These are phyloP conservation scores for Otolemur crassicaudatus DNA, from an alignment of 2,797 vertebrate genomes.

Conservation along the genomic window DNA sequence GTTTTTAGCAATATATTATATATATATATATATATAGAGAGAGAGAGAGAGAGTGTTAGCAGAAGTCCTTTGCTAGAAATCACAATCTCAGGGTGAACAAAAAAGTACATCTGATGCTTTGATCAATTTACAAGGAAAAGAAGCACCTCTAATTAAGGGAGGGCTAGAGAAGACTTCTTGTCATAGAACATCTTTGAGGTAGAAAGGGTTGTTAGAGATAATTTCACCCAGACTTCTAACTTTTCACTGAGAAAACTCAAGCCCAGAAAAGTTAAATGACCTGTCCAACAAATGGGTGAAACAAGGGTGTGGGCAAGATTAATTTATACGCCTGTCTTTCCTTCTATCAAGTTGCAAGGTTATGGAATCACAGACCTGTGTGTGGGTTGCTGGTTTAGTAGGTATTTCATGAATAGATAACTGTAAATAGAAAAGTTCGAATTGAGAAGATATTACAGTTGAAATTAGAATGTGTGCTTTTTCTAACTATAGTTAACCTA, in stretches of 20 bases:
- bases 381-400: not conserved
- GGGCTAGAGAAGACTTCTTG: not conserved
- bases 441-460: not conserved
- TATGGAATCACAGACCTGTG: not conserved
- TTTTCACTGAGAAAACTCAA: conserved; percentile 3
- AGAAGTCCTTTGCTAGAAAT: not conserved
- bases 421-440: not conserved
- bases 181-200: not conserved
- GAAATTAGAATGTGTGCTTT: conserved; percentile 1
- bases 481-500: not conserved
- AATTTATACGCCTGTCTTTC: not conserved
- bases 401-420: not conserved
- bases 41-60: no score
- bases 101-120: not conserved
- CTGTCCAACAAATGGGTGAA: not conserved
- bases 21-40: no score
- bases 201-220: not conserved
- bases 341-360: not conserved
- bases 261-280: not conserved
- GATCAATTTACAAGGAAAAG: conserved; percentile 19
- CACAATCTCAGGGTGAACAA: not conserved
- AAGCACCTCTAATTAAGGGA: not conserved
- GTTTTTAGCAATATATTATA: not conserved
- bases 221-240: not conserved
- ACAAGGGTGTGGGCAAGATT: not conserved